phyloP scores from a whole-genome alignment of 2,113 vertebrate genomes.

The Silurus asotus region DNA sequence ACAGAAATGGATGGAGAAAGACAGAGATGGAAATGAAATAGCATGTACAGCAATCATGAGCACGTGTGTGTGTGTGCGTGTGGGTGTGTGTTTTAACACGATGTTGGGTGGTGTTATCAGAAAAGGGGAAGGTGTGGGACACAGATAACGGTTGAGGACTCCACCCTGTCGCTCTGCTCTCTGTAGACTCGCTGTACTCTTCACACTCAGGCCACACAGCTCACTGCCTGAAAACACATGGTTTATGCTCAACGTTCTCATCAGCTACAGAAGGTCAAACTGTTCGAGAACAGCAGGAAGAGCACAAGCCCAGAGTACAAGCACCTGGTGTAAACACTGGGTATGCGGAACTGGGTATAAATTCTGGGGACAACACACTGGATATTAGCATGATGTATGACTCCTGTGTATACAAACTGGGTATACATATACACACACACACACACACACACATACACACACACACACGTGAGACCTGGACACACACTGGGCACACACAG shows the following conservation, averaged over 20 bases:
- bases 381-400: too few relatives aligned
- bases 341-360: too few relatives aligned
- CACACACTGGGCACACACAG: too few relatives aligned
- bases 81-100: not conserved
- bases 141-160: conserved; percentile 38
- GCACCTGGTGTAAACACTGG: not conserved
- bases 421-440: too few relatives aligned
- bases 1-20: not conserved
- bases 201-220: not conserved
- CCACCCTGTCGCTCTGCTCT: conserved; percentile 27
- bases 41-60: too few relatives aligned
- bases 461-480: too few relatives aligned
- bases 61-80: not conserved
- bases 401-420: too few relatives aligned
- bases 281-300: too few relatives aligned
- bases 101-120: conserved; percentile 14
- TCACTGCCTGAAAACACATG: not conserved
- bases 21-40: not conserved
- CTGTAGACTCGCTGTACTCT: not conserved
- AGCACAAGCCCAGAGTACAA: too few relatives aligned
- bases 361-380: too few relatives aligned
- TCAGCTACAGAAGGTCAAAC: not conserved
- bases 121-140: conserved; percentile 44
- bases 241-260: not conserved
- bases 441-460: too few relatives aligned